Evolutionary conservation across 2,113 vertebrate genomes (phyloP), one percentile per base, ranked within the genome.

Genomic region (Puffinus mauretanicus): DNA sequence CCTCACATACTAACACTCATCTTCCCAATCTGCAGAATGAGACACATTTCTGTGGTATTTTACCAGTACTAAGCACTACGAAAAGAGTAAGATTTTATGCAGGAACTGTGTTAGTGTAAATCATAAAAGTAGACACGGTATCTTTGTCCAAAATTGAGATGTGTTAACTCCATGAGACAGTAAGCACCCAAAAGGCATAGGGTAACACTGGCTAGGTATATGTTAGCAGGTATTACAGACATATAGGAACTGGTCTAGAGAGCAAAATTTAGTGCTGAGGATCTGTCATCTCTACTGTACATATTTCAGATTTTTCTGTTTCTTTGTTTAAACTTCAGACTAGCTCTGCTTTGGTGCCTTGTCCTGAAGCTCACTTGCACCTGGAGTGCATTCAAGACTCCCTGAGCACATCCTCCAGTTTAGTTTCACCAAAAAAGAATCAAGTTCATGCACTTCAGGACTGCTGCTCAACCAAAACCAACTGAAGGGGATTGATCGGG

Each of bases 161-260:
- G 10, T 36, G 91, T 86, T 71, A 40, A 88, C 22, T 46, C 34
- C 10, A 36, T 9, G 34, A 61, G 11, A 30, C 13, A 27, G 12
- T 69, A 80, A 71, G n/a, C 22, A 49, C 10, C 22, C 49, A 57
- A 61, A 90, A 84, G 40, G 17, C 22, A 47, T 40, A 25, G 0
- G 0, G 29, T 30, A 49, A n/a, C 60, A 26, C 24, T 27, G 25
- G n/a, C 36, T 40, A 36, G 4, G 2, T 72, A 3, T 40, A n/a
- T 20, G 8, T n/a, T 64, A 84, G 29, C 54, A 90, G n/a, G 32
- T 60, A 16, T 24, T 76, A n/a, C 0, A 69, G 16, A 42, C 46
- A 60, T 36, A 78, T 3, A 61, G 79, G 20, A 73, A 51, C 11
- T 13, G 9, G 21, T 54, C 18, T 32, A 7, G 9, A 47, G 4